phyloP scores from a whole-genome alignment of 2,797 vertebrate genomes.

The Hypotaenidia okinawae region DNA sequence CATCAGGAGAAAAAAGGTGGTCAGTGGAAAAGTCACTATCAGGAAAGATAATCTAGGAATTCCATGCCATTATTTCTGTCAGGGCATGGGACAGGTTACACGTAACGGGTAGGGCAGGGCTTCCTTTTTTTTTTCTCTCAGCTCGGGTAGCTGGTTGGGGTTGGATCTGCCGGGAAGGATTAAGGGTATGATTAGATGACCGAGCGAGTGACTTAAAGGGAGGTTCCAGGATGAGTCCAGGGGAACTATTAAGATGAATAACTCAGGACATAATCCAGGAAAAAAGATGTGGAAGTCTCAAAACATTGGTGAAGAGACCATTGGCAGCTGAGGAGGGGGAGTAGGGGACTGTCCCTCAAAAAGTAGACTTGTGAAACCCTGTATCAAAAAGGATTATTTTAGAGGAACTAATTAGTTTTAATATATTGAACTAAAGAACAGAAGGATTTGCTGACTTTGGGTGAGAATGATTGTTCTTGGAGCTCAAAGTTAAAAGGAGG shows the following conservation, averaged over 20 bases:
- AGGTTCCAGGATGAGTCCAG: slow-evolving; percentile 46
- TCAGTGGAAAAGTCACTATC: neutral
- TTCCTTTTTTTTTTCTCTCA: neutral
- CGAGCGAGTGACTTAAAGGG: slow-evolving; percentile 62
- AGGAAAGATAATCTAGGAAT: slow-evolving; percentile 20
- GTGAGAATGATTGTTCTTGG: neutral
- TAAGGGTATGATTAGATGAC: slow-evolving; percentile 64
- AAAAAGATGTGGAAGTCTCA: slow-evolving; percentile 12
- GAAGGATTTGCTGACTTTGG: neutral
- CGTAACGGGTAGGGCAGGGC: neutral
- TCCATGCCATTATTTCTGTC: neutral
- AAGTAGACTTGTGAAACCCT: neutral
- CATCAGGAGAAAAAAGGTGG: neutral
- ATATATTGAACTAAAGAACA: neutral
- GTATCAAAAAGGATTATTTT: neutral
- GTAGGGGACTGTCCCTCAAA: neutral
- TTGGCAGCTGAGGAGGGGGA: neutral
- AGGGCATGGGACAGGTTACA: neutral
- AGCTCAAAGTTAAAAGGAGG: slow-evolving; percentile 2
- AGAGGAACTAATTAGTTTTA: neutral
- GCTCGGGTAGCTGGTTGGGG: neutral
- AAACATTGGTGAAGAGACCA: neutral
- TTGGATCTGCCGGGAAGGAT: slow-evolving; percentile 52
- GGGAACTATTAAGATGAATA: slow-evolving; percentile 25
- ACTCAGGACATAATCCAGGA: neutral